Conservation (phyloP, 2,888 invertebrate genomes). For the Drosophila kuntzei region DNA sequence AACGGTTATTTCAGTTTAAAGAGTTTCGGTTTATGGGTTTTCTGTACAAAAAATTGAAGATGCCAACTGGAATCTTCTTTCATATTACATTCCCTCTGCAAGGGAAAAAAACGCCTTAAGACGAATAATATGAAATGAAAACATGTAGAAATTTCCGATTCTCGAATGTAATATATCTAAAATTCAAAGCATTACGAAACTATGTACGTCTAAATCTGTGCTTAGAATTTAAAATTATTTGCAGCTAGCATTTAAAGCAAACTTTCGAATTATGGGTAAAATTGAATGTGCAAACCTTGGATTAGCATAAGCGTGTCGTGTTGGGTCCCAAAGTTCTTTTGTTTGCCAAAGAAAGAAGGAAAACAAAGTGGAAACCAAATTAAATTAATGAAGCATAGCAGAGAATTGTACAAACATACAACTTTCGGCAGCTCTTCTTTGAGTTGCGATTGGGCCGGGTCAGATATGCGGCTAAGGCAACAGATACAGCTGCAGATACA, state of each 20-base stretch:
- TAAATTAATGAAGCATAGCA: constrained; percentile 74
- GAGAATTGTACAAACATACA: constrained; percentile 50
- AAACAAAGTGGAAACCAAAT: constrained; percentile 61
- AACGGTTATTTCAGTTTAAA: too few relatives aligned
- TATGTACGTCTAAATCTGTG: not conserved
- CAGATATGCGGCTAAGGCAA: constrained; percentile 4
- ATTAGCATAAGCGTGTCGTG: constrained; percentile 69
- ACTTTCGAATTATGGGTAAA: constrained; percentile 40
- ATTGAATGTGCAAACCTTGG: constrained; percentile 47
- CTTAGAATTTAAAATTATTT: not conserved
- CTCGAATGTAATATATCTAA: not conserved
- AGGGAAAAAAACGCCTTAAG: too few relatives aligned
- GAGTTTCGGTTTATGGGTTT: too few relatives aligned
- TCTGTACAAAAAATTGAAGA: too few relatives aligned
- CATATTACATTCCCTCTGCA: too few relatives aligned
- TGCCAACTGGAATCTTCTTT: too few relatives aligned
- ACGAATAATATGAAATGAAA: not conserved
- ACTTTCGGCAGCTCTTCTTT: constrained; percentile 63
- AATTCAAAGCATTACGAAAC: not conserved
- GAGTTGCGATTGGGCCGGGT: constrained; percentile 47
- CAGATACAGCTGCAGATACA: constrained; percentile 8
- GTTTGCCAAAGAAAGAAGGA: constrained; percentile 26
- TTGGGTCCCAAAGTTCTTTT: constrained; percentile 36
- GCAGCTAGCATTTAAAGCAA: constrained; percentile 17
- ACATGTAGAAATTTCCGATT: not conserved